A percentile compares a stretch with the other conserved stretches of the same genome.
Evolutionary conservation across 1,140 invertebrate species (phyloP).

Genomic region (Babylonia areolata): DNA sequence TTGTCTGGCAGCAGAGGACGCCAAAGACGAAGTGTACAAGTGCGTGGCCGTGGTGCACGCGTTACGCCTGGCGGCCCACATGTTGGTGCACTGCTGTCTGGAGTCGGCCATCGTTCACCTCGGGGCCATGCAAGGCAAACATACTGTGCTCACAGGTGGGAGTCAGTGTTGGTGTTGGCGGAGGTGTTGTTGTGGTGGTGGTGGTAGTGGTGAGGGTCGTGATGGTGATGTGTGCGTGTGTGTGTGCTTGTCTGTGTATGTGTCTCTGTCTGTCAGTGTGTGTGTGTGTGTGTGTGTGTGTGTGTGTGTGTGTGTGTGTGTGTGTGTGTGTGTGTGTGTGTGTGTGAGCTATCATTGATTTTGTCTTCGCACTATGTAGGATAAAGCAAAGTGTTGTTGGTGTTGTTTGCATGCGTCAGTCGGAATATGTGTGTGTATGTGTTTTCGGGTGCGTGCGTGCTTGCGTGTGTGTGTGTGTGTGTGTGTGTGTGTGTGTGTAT

Average conservation of each 20-base stretch:
- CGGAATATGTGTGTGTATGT: neutral
- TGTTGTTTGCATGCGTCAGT: too few species aligned
- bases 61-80: neutral
- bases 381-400: too few species aligned
- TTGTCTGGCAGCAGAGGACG: neutral
- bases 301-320: neutral
- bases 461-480: neutral
- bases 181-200: neutral
- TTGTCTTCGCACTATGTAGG: too few species aligned
- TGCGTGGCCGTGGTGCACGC: neutral
- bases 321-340: too few species aligned
- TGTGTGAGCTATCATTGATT: too few species aligned
- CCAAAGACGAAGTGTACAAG: neutral
- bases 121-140: neutral
- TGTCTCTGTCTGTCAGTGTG: neutral
- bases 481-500: neutral
- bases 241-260: neutral
- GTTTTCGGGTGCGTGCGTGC: neutral
- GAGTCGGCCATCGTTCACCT: constrained; percentile 27
- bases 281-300: neutral
- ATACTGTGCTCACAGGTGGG: neutral
- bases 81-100: constrained; percentile 19
- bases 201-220: neutral
- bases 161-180: neutral
- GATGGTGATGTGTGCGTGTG: neutral